Percentiles rank a stretch among this genome's conserved stretches.
phyloP scores from a whole-genome alignment of 2,888 invertebrate species.

The Loripinus fragilis region DNA sequence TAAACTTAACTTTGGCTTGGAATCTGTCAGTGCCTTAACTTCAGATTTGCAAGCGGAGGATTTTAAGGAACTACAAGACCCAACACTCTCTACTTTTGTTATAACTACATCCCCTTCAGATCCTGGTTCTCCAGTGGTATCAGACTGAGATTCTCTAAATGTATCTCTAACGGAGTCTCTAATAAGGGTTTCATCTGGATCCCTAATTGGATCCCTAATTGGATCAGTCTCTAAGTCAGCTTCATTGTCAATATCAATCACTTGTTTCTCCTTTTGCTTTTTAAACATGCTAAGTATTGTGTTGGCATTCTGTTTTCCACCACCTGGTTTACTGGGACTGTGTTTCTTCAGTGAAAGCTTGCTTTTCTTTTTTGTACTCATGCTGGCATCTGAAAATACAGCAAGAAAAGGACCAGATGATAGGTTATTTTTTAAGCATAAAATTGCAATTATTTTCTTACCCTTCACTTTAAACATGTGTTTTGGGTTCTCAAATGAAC shows the following conservation, averaged over 20 bases:
- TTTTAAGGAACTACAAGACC: not conserved
- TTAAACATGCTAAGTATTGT: not conserved
- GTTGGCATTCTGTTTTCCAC: not conserved
- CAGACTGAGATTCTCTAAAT: too few relatives aligned
- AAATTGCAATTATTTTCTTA: too few relatives aligned
- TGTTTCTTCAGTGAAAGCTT: conserved; percentile 2
- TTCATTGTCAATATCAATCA: not conserved
- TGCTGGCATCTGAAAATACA: not conserved
- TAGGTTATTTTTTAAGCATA: too few relatives aligned
- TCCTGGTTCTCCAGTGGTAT: not conserved
- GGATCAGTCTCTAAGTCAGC: not conserved
- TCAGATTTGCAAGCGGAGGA: not conserved
- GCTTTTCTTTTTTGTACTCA: conserved; percentile 3
- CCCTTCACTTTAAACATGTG: too few relatives aligned
- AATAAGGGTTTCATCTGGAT: too few relatives aligned
- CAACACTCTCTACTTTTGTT: conserved; percentile 37
- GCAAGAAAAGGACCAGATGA: too few relatives aligned
- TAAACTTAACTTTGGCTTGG: conserved; percentile 16
- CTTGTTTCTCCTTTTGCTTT: conserved; percentile 1
- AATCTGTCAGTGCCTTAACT: not conserved
- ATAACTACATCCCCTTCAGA: conserved; percentile 51
- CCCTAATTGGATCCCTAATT: too few relatives aligned
- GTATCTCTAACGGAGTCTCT: too few relatives aligned
- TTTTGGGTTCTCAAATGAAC: too few relatives aligned
- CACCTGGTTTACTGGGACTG: too few relatives aligned